Conservation (phyloP, 2,113 vertebrate genomes). For the Buteo buteo region DNA sequence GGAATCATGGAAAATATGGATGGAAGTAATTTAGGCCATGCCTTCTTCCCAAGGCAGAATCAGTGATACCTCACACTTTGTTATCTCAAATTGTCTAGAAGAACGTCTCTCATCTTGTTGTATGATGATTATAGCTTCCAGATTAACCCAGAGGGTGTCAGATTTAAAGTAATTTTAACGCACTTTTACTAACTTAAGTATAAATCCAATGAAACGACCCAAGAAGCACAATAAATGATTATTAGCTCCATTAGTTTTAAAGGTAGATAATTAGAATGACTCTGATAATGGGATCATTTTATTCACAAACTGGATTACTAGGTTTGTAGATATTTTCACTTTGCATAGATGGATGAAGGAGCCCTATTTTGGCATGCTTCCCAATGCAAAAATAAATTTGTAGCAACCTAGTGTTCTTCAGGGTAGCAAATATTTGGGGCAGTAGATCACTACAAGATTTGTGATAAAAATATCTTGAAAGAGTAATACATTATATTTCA, state of each 20-base stretch:
- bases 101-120: not conserved
- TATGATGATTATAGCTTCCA: not conserved
- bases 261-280: not conserved
- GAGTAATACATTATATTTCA: not conserved
- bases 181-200: not conserved
- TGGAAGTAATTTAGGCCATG: not conserved
- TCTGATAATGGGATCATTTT: not conserved
- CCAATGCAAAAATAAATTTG: not conserved
- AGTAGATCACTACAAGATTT: not conserved
- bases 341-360: not conserved
- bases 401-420: not conserved
- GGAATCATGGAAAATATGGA: accelerated
- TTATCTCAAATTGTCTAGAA: not conserved
- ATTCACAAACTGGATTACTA: not conserved
- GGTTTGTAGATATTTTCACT: not conserved
- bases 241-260: not conserved
- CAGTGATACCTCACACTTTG: not conserved
- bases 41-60: not conserved
- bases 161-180: not conserved
- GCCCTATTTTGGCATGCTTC: not conserved
- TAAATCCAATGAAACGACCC: not conserved
- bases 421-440: not conserved
- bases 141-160: not conserved
- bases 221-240: not conserved
- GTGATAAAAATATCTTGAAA: not conserved